Conservation (phyloP, 2,113 vertebrate species). For the Cyanistes caeruleus region DNA sequence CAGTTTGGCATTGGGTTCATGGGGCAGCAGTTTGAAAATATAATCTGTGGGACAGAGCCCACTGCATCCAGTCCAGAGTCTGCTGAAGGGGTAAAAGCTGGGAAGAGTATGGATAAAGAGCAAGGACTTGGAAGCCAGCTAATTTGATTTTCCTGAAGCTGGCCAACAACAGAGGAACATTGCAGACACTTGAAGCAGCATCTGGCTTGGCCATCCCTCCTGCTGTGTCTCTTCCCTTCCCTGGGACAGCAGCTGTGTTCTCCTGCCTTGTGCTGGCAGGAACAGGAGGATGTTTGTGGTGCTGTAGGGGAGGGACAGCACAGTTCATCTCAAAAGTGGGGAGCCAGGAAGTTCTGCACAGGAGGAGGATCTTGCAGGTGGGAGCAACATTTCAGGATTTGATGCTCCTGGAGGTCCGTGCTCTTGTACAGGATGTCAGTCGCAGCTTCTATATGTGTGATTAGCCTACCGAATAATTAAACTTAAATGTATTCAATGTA, state of each 20-base stretch:
- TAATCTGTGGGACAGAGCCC: not conserved
- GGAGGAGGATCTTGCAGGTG: not conserved
- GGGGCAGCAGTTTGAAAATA: not conserved
- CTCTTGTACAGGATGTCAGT: not conserved
- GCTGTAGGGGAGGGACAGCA: not conserved
- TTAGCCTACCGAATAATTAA: accelerated
- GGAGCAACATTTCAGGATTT: not conserved
- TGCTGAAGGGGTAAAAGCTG: not conserved
- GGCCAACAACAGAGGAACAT: not conserved
- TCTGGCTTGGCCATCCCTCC: not conserved
- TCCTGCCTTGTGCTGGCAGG: not conserved
- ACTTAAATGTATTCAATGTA: not conserved
- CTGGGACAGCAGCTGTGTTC: not conserved
- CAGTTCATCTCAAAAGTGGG: not conserved
- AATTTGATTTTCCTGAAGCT: not conserved
- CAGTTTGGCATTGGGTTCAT: not conserved
- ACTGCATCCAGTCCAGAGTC: not conserved
- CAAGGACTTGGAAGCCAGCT: not conserved
- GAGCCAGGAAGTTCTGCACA: not conserved
- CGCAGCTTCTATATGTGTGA: accelerated
- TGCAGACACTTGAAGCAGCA: not conserved
- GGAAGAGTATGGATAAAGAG: not conserved
- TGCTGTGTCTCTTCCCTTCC: not conserved
- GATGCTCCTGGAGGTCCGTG: not conserved
- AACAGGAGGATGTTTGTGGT: not conserved